Conservation (phyloP, 2,113 vertebrate genomes). For the Psittacula cyanocephala region DNA sequence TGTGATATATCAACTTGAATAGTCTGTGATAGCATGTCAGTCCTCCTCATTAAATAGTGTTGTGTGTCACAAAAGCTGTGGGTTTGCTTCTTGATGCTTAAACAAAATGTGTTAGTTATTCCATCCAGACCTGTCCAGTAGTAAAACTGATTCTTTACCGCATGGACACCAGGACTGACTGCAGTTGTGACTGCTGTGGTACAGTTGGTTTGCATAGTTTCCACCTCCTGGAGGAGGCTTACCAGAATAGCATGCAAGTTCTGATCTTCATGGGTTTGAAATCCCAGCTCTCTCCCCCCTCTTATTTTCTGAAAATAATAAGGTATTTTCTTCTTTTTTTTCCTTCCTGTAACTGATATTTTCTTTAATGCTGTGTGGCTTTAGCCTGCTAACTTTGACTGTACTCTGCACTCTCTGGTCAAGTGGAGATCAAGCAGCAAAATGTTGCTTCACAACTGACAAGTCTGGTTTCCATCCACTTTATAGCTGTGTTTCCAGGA, state of each 20-base stretch:
- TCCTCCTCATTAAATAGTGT: neutral
- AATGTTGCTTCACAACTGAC: neutral
- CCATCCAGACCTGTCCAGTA: too few species aligned
- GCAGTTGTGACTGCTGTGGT: neutral
- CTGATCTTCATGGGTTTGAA: neutral
- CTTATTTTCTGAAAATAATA: neutral
- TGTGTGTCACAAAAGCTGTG: neutral
- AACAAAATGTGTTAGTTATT: neutral
- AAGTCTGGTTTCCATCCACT: neutral
- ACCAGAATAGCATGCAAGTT: too few species aligned
- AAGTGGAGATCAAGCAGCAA: neutral
- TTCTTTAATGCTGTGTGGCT: neutral
- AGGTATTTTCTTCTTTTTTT: neutral
- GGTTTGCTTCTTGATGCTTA: neutral
- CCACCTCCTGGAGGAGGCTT: neutral
- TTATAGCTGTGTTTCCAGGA: neutral
- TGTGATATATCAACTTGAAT: neutral
- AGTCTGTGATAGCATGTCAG: neutral
- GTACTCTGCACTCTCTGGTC: too few species aligned
- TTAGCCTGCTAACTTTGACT: neutral
- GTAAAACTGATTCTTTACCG: neutral
- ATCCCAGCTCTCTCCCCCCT: neutral
- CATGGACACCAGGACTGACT: rapidly evolving
- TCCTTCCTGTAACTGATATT: neutral
- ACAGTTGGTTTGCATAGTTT: neutral